Conservation (phyloP, 1,140 invertebrate genomes). For the Asbolus verrucosus region DNA sequence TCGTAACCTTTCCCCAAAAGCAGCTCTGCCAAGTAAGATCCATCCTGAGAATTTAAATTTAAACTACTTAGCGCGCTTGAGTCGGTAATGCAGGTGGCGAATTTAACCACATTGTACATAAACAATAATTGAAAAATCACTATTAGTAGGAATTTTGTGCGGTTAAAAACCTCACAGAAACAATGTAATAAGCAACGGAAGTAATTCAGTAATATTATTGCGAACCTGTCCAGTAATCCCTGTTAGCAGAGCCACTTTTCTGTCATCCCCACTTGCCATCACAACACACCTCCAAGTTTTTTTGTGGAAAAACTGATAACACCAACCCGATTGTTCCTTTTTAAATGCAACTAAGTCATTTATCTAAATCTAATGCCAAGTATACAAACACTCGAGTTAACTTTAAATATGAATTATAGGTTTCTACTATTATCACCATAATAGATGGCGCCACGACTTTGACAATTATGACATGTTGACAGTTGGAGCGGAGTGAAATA, state of each 20-base stretch:
- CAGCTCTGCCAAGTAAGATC: constrained; percentile 98
- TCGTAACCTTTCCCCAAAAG: constrained; percentile 94
- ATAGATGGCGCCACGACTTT: too few species aligned
- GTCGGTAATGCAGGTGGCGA: neutral
- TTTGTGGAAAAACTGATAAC: too few species aligned
- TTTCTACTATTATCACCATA: too few species aligned
- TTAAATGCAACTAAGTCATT: too few species aligned
- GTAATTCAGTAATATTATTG: neutral
- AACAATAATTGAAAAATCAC: constrained; percentile 13
- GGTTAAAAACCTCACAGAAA: too few species aligned
- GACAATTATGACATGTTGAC: too few species aligned
- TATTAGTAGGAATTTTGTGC: neutral
- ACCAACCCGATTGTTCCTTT: too few species aligned
- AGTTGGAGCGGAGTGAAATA: too few species aligned
- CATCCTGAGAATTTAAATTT: constrained; percentile 80
- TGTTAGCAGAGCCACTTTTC: constrained; percentile 32
- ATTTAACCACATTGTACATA: neutral
- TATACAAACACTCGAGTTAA: too few species aligned
- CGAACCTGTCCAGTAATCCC: constrained; percentile 38
- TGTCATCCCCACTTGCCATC: constrained; percentile 22
- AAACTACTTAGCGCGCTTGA: neutral
- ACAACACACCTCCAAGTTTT: neutral
- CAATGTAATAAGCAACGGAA: too few species aligned
- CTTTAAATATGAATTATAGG: too few species aligned
- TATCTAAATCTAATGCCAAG: too few species aligned